These are phyloP conservation scores for Drosophila ananassae DNA, from an alignment of 1,140 invertebrate genomes.

Conservation along the genomic window DNA sequence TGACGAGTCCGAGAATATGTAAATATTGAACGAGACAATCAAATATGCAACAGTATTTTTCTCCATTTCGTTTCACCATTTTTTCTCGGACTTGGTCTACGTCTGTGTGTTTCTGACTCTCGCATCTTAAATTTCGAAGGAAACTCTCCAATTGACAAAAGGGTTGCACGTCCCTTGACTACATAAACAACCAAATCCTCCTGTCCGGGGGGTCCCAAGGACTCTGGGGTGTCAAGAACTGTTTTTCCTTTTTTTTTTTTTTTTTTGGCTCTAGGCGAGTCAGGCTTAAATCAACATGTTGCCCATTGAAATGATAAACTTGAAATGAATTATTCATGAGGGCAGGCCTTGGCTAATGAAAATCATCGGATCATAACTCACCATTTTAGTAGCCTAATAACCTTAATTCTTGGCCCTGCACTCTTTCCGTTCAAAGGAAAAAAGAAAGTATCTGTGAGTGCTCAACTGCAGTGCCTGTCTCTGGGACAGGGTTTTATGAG, in stretches of 20 bases:
- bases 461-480: not conserved
- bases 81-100: no score
- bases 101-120: not conserved
- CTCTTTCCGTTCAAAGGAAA: not conserved
- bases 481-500: not conserved
- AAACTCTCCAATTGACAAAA: slow-evolving; percentile 36
- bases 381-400: slow-evolving; percentile 21
- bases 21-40: slow-evolving; percentile 80
- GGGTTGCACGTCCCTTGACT: slow-evolving; percentile 44
- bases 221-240: slow-evolving; percentile 21
- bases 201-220: not conserved
- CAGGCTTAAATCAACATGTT: slow-evolving; percentile 49
- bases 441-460: slow-evolving; percentile 9
- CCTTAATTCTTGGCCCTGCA: not conserved
- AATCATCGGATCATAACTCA: slow-evolving; percentile 40
- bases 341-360: slow-evolving; percentile 18
- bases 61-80: slow-evolving; percentile 15
- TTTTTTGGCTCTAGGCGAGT: slow-evolving; percentile 4
- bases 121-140: slow-evolving; percentile 29
- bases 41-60: slow-evolving; percentile 80
- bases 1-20: slow-evolving; percentile 53
- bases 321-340: slow-evolving; percentile 37
- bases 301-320: slow-evolving; percentile 47
- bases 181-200: slow-evolving; percentile 36
- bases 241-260: not conserved